Percentiles rank a stretch among this genome's conserved stretches.
phyloP scores from a whole-genome alignment of 92 coral and sea anemone genomes.

The Parazoanthus atlanticus region DNA sequence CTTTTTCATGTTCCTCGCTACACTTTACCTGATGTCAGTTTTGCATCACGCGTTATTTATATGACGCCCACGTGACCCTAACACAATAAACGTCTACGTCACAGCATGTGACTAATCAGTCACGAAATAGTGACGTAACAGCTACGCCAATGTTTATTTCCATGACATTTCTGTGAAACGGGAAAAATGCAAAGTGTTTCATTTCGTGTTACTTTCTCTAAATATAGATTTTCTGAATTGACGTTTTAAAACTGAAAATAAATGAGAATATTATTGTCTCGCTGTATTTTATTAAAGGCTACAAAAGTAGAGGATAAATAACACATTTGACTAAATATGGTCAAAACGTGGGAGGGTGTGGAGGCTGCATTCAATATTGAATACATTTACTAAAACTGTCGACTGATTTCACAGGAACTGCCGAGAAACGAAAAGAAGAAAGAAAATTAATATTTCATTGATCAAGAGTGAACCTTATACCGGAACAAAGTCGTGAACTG shows the following conservation, averaged over 20 bases:
- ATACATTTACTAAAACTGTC: too few relatives aligned
- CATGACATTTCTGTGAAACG: not conserved
- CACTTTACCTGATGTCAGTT: not conserved
- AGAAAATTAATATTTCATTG: too few relatives aligned
- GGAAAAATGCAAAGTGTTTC: not conserved
- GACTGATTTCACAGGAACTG: too few relatives aligned
- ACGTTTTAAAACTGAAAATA: not conserved
- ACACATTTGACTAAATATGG: not conserved
- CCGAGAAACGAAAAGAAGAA: too few relatives aligned
- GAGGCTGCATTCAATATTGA: not conserved
- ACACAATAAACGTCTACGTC: conserved; percentile 8
- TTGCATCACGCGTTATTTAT: not conserved
- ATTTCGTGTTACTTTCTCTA: not conserved
- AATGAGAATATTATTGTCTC: too few relatives aligned
- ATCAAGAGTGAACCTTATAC: too few relatives aligned
- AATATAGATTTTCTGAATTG: too few relatives aligned
- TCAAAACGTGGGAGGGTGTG: not conserved
- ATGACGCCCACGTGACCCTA: conserved; percentile 6
- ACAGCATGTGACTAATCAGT: conserved; percentile 27
- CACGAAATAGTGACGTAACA: not conserved
- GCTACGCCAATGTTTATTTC: not conserved
- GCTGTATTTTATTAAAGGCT: not conserved
- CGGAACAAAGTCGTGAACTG: too few relatives aligned
- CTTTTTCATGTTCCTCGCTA: not conserved
- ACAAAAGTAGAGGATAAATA: too few relatives aligned